Evolutionary conservation across 2,113 vertebrate genomes (phyloP).

Genomic region (Equus przewalskii): DNA sequence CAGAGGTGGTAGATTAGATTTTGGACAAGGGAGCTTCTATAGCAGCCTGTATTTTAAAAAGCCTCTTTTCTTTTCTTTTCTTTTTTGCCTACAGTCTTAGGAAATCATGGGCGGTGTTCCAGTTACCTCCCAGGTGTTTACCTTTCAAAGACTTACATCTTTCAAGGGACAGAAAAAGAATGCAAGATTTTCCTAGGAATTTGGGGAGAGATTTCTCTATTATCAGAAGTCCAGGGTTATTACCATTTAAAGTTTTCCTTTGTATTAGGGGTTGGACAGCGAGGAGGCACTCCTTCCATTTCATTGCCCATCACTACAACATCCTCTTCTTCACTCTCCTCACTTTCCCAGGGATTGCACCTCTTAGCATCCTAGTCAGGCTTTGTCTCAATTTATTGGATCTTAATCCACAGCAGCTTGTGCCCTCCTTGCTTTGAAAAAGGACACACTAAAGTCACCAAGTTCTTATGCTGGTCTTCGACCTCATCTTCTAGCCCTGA

Average conservation of each 20-base stretch:
- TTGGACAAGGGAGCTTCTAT: background rate
- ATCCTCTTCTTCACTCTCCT: fast-evolving
- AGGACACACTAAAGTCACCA: background rate
- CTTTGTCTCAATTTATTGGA: background rate
- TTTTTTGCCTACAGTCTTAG: background rate
- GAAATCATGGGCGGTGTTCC: too few relatives aligned
- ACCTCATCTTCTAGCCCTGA: too few relatives aligned
- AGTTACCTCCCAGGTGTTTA: background rate
- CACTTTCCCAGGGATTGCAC: background rate
- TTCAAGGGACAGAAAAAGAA: background rate
- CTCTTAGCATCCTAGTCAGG: background rate
- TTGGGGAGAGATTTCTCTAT: background rate
- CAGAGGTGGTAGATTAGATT: background rate
- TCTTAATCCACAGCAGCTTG: fast-evolving
- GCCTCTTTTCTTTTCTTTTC: too few relatives aligned
- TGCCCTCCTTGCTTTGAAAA: background rate
- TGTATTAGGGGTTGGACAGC: too few relatives aligned
- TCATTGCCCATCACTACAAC: background rate
- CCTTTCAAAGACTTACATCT: background rate
- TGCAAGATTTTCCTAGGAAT: background rate
- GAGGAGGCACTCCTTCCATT: too few relatives aligned
- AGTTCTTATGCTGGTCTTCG: background rate
- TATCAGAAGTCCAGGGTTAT: background rate
- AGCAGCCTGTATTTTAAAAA: background rate
- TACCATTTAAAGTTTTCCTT: background rate